Evolutionary conservation across 2,113 vertebrate genomes (phyloP).

Genomic region (Semicossyphus pulcher): DNA sequence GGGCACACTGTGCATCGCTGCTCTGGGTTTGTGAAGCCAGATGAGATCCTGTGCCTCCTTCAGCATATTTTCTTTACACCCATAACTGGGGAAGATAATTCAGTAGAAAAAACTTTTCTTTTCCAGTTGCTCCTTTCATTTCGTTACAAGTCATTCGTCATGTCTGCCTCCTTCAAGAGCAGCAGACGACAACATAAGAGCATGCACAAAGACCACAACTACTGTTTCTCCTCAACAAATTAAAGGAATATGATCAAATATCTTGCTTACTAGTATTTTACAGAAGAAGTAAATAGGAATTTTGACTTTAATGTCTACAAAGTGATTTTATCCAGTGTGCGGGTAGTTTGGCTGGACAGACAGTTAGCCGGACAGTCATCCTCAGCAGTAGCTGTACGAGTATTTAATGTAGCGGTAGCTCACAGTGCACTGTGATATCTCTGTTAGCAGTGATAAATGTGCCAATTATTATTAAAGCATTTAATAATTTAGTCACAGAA

Average conservation of each 20-base stretch:
- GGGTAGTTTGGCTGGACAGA: slow-evolving; percentile 36
- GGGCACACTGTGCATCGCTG: slow-evolving; percentile 59
- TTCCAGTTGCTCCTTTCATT: slow-evolving; percentile 25
- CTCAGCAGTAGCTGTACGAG: slow-evolving; percentile 81
- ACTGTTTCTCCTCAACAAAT: slow-evolving; percentile 72
- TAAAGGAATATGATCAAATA: slow-evolving; percentile 55
- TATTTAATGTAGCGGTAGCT: slow-evolving; percentile 89
- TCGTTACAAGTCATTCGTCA: slow-evolving; percentile 40
- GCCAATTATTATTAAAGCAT: slow-evolving; percentile 95
- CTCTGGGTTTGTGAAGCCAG: slow-evolving; percentile 49
- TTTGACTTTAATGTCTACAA: slow-evolving; percentile 36
- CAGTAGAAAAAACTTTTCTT: slow-evolving; percentile 5
- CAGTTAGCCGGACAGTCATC: slow-evolving; percentile 33
- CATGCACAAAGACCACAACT: slow-evolving; percentile 81
- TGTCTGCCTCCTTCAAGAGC: slow-evolving; percentile 36
- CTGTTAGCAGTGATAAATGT: slow-evolving; percentile 90
- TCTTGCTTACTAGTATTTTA: slow-evolving; percentile 67
- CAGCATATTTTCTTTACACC: slow-evolving; percentile 17
- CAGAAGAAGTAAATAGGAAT: slow-evolving; percentile 58
- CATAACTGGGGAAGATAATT: neutral
- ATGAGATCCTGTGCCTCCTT: slow-evolving; percentile 59
- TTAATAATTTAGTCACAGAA: slow-evolving; percentile 85
- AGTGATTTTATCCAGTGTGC: slow-evolving; percentile 32
- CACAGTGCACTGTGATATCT: slow-evolving; percentile 85
- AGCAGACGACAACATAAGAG: slow-evolving; percentile 54